phyloP scores from a whole-genome alignment of 2,888 invertebrate species.

The Tipula lateralis region DNA sequence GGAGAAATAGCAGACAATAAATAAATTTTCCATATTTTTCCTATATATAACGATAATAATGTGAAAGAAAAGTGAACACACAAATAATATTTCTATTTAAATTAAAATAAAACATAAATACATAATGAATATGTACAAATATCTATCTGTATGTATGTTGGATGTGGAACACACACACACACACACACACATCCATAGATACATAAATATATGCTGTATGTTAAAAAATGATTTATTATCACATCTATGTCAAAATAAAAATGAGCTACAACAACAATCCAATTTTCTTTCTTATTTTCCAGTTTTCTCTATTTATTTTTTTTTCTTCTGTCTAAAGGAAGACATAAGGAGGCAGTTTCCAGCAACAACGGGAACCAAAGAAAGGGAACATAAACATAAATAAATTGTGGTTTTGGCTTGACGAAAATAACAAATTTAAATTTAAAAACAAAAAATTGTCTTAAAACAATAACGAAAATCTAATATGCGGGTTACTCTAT shows the following conservation, averaged over 20 bases:
- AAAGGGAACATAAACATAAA: background rate
- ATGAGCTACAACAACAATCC: background rate
- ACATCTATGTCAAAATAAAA: constrained; percentile 20
- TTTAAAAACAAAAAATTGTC: background rate
- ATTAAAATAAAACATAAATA: constrained; percentile 3
- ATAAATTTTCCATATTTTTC: background rate
- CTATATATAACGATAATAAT: background rate
- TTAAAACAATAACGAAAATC: background rate
- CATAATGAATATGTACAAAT: background rate
- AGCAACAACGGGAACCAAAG: background rate
- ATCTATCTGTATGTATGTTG: too few relatives aligned
- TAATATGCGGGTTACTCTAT: background rate
- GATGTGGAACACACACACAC: too few relatives aligned
- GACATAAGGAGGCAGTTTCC: background rate
- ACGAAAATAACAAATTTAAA: constrained; percentile 24
- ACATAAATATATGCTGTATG: background rate
- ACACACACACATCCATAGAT: too few relatives aligned
- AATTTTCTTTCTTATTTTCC: background rate
- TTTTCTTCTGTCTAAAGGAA: background rate
- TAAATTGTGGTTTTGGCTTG: constrained; percentile 19
- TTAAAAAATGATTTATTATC: constrained; percentile 7
- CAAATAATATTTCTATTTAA: constrained; percentile 6
- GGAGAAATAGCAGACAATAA: constrained; percentile 6
- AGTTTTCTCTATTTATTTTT: background rate
- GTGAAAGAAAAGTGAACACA: background rate